Base-by-base conservation (phyloP, 2,113 vertebrate species). In the Campylomormyrus numenius region DNA sequence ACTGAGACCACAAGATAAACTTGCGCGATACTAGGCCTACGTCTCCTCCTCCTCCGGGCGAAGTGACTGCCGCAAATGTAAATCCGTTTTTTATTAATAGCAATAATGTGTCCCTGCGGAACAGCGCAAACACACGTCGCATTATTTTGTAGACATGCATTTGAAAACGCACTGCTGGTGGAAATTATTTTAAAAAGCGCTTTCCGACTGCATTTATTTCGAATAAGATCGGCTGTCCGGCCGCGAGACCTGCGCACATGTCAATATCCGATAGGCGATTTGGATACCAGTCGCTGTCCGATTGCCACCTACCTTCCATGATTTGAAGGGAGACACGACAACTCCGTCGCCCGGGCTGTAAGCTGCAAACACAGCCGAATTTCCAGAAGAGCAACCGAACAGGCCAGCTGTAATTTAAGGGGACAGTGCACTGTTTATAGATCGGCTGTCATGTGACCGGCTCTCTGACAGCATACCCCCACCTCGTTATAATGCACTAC, bases 291-390 rank as follows among this genome's bases (percentile, higher is more conserved):
- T 49, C 46, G 46, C 74, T 50, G 48, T 48, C 84, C 42, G 35
- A 85, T 52, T 90, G 15, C 91, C 49, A 91, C 95, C 0, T 95
- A 95, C 95, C 95, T 91, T 93, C 92, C 95, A 96, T 96, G 93
- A 91, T 91, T 91, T 91, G 83, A 74, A 88, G 45, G 46, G 74
- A 89, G 92, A 91, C 89, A 89, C 87, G 91, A 93, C 93, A 92
- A 50, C 93, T 84, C 3, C 85, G 92, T 91, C 91, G 93, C 89
- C 90, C 8, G 74, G 90, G 91, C 92, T 45, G 19, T 58, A 31
- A 89, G 50, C 31, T 48, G 62, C 74, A 35, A 48, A 90, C 21
- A 62, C 56, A 89, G 24, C 70, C 74, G 88, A 87, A 91, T 88
- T 66, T 58, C 84, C 53, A 90, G 92, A 91, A 90, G 93, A 89